These are phyloP conservation scores for Formica selysi DNA, from an alignment of 1,140 invertebrate species.

Conservation along the genomic window DNA sequence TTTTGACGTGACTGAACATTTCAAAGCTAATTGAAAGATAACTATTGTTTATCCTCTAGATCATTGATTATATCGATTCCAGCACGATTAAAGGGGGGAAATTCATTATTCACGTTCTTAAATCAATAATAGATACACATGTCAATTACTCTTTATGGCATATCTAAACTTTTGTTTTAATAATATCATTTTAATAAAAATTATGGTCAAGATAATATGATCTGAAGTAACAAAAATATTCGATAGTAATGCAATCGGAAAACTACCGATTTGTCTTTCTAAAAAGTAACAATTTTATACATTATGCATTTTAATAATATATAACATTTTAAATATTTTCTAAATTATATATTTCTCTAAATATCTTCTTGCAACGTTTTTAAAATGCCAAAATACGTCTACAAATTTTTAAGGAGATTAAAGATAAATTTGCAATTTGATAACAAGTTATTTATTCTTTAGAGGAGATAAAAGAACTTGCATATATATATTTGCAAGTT, in stretches of 20 bases:
- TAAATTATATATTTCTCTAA: not conserved
- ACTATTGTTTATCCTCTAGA: not conserved
- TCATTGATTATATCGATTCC: not conserved
- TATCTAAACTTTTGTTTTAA: not conserved
- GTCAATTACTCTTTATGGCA: not conserved
- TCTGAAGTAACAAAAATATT: constrained; percentile 8
- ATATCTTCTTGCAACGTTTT: not conserved
- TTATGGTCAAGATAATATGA: not conserved
- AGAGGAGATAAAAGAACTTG: not conserved
- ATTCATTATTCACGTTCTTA: not conserved
- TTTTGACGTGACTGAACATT: not conserved
- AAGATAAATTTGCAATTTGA: not conserved
- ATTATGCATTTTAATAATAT: not conserved
- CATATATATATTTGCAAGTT: too few relatives aligned
- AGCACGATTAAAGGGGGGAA: not conserved
- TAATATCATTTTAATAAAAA: not conserved
- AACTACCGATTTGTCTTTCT: not conserved
- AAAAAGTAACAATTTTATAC: not conserved
- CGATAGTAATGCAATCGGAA: not conserved
- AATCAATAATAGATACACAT: not conserved
- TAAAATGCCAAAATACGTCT: not conserved
- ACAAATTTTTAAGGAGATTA: not conserved
- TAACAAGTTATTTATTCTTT: not conserved
- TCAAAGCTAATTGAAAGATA: not conserved
- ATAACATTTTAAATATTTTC: not conserved